A percentile compares a stretch with the other conserved stretches of the same genome.
Conservation (phyloP, 2,888 invertebrate species). For the Drosophila cognata region DNA sequence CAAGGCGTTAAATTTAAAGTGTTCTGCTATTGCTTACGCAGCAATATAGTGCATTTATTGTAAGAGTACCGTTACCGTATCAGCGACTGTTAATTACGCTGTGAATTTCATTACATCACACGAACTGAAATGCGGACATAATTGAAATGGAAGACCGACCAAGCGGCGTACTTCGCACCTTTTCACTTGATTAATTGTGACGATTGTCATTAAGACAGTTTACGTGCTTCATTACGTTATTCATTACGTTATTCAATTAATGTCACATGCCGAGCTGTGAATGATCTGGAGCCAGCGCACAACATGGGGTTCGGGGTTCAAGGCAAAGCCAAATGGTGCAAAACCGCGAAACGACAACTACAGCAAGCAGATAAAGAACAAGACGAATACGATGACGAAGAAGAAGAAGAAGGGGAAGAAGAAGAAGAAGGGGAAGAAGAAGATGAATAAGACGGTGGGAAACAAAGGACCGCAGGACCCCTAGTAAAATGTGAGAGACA, state of each 20-base stretch:
- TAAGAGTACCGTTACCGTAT: conserved; percentile 1
- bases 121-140: conserved; percentile 9
- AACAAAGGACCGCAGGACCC: conserved; percentile 2
- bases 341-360: conserved; percentile 42
- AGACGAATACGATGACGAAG: background rate
- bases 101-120: conserved; percentile 16
- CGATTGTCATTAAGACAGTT: conserved; percentile 55
- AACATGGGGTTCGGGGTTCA: background rate
- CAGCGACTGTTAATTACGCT: background rate
- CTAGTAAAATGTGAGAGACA: conserved; percentile 39
- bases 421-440: background rate
- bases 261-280: conserved; percentile 46
- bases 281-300: conserved; percentile 12
- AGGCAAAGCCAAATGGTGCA: conserved; percentile 36
- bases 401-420: background rate
- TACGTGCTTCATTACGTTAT: conserved; percentile 57
- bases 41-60: background rate
- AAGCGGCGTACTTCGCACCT: conserved; percentile 14
- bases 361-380: background rate
- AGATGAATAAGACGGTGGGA: background rate
- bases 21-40: background rate
- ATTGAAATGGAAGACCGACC: conserved; percentile 2
- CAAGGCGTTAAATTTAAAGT: background rate
- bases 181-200: conserved; percentile 44
- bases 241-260: conserved; percentile 61